Evolutionary conservation across 1,140 invertebrate genomes (phyloP).

Genomic region (Nymphalis io): DNA sequence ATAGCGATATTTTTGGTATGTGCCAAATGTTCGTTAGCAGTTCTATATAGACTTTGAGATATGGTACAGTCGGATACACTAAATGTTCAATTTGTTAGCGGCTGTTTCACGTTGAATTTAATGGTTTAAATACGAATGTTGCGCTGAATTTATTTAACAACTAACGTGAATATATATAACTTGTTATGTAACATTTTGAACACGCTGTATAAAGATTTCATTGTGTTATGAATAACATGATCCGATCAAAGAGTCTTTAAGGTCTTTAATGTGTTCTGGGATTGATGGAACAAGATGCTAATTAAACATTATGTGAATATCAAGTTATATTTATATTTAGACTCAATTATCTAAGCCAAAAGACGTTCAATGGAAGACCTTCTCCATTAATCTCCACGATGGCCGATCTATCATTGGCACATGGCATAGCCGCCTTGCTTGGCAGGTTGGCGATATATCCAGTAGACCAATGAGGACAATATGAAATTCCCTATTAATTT

Average conservation of each 20-base stretch:
- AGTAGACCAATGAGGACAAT: too few relatives aligned
- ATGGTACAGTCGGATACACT: constrained; percentile 8
- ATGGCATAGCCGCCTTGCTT: too few relatives aligned
- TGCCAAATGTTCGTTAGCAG: neutral
- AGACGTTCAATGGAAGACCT: too few relatives aligned
- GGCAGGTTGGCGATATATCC: too few relatives aligned
- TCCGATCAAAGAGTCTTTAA: neutral
- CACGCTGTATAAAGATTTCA: neutral
- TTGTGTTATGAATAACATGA: neutral
- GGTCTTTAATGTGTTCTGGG: neutral
- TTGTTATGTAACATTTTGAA: neutral
- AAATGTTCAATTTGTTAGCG: constrained; percentile 9
- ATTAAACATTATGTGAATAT: too few relatives aligned
- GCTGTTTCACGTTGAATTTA: constrained; percentile 7
- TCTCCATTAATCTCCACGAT: too few relatives aligned
- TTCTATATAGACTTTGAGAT: constrained; percentile 2
- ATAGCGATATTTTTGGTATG: too few relatives aligned
- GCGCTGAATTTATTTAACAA: constrained; percentile 10
- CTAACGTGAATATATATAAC: constrained; percentile 1
- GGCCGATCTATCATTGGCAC: too few relatives aligned
- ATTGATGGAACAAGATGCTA: too few relatives aligned
- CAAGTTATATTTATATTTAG: too few relatives aligned
- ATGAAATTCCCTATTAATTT: neutral
- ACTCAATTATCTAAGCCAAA: too few relatives aligned
- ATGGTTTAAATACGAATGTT: constrained; percentile 11